Evolutionary conservation across 2,888 invertebrate genomes (phyloP), one percentile per base, ranked within the genome.

Genomic region (Seira sanloemensis): DNA sequence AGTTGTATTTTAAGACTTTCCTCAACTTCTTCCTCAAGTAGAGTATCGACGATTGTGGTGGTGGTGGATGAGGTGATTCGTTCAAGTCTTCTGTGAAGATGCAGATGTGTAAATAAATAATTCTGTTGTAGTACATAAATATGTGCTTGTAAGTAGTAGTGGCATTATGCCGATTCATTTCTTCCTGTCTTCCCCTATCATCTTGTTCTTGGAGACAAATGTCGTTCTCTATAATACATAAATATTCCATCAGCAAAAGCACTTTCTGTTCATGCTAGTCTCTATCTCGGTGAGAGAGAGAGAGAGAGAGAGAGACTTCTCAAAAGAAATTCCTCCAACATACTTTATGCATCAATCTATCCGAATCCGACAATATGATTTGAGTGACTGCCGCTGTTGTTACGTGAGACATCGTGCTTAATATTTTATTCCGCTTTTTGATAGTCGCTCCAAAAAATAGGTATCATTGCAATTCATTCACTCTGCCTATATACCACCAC

Each of bases 171-270:
- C 16, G 50, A 50, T 50, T 18, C 50, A 50, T 50, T 50, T 37
- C 37, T 37, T 37, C 12, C 5, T 37, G 37, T 37, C 37, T 37
- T 37, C n/a, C n/a, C n/a, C n/a, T n/a, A 12, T 50, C 50, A 50
- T 50, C 12, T 50, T n/a, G 16, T 50, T 50, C 50, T 27, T 21
- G 5, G 7, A 54, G 23, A 73, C 58, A 37, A 73, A 73, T 73
- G 54, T 73, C 54, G 23, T 58, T n/a, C 58, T 16, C 50, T 24
- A 37, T 16, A 73, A 73, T 21, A 73, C 58, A 73, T 58, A 73
- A 73, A 54, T 73, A 73, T 58, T 73, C 72, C 72, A 73, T 73
- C 72, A 54, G 54, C 18, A 67, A n/a, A n/a, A n/a, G 26, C 25
- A 68, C 68, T 50, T 50, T 50, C 50, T 18, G 50, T 50, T 50